Base-by-base conservation (phyloP, 1,140 invertebrate genomes). In the Micrasema minimum region DNA sequence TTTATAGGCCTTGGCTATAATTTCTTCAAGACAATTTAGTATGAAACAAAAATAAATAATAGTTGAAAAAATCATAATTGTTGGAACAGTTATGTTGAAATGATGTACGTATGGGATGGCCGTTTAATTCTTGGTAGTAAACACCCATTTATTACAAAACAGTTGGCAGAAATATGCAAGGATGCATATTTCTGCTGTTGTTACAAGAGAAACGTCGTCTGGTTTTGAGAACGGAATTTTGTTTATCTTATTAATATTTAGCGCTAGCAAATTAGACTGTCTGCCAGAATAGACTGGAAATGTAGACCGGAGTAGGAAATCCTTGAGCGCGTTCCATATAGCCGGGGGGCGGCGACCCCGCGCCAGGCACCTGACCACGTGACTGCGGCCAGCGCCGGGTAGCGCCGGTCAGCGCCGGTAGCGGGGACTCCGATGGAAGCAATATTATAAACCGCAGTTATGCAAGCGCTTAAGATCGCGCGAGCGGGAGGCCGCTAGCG, bases 371-470 rank as follows among this genome's bases (percentile, higher is more conserved):
- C 23, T 46, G 57, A 55, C 75, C 65, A 23, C 31, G 31, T 43
- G 35, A 26, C 75, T 75, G 75, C 79, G 69, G 76, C 74, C 75
- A 77, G 76, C 77, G 74, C 76, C 76, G 75, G 71, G 74, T 16
- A 22, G n/a, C 22, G 59, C 57, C 6, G 41, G 35, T 6, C 57
- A 22, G 35, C 35, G 20, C n/a, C n/a, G 35, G 35, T 74, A 75
- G 68, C 77, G 78, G 82, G 81, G 82, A 83, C 83, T 83, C 81
- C 80, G 82, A 81, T 82, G 82, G 83, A 83, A 31, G 26, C 7
- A 31, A 31, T 82, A 79, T 62, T 80, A 77, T 80, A 82, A 83
- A 83, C 82, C 55, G 55, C 55, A 59, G 66, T 69, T 68, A 64
- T 59, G 71, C 51, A 59, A 61, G 71, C 26, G 38, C 11, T 64